phyloP scores from a whole-genome alignment of 2,797 vertebrate genomes.

The Hipposideros larvatus region DNA sequence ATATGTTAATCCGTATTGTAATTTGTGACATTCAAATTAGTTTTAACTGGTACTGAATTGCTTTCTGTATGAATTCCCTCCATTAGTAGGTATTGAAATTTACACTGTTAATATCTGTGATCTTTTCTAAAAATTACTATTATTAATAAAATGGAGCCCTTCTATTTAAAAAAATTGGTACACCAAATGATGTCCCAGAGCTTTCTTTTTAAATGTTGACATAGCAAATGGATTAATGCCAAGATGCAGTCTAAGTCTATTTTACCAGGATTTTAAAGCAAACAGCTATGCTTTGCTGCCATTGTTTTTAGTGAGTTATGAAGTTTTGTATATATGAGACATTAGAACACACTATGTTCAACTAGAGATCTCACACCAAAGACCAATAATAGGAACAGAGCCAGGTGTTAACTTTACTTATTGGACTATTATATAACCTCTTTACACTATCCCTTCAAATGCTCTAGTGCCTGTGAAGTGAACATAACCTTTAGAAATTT shows the following conservation, averaged over 20 bases:
- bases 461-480: not conserved
- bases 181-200: not conserved
- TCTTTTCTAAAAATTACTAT: not conserved
- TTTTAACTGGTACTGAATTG: not conserved
- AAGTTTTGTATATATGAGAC: not conserved
- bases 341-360: not conserved
- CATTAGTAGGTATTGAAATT: not conserved
- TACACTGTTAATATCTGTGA: not conserved
- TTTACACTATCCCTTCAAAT: not conserved
- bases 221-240: not conserved
- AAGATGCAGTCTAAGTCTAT: not conserved
- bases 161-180: not conserved
- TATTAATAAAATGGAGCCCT: not conserved
- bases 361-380: not conserved
- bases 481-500: not conserved
- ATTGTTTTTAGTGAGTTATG: not conserved
- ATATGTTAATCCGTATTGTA: not conserved
- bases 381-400: not conserved
- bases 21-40: not conserved
- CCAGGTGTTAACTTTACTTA: not conserved
- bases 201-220: not conserved
- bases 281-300: not conserved
- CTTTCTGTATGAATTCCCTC: not conserved
- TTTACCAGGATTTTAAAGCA: slow-evolving; percentile 9
- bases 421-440: not conserved